Percentiles rank a stretch among this genome's conserved stretches.
These are phyloP conservation scores for Amblyopsis rosae DNA, from an alignment of 2,113 vertebrate genomes.

Conservation along the genomic window DNA sequence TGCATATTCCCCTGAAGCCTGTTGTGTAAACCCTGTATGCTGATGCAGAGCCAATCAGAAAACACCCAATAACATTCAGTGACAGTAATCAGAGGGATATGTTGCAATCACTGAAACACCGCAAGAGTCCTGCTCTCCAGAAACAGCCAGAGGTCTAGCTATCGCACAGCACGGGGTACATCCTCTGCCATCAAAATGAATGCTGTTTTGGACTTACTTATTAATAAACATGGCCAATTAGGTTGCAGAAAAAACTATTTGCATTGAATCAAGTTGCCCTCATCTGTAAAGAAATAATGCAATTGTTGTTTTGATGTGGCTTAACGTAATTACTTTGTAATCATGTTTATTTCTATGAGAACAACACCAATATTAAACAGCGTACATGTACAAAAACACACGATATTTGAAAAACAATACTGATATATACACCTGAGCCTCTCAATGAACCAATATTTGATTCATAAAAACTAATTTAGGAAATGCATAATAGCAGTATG, in stretches of 20 bases:
- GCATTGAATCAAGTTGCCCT: conserved; percentile 48
- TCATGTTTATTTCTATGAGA: conserved; percentile 20
- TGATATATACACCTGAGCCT: too few relatives aligned
- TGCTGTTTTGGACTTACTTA: conserved; percentile 61
- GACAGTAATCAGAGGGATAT: conserved; percentile 76
- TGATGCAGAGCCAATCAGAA: conserved; percentile 66
- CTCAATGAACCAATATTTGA: too few relatives aligned
- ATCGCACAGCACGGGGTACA: conserved; percentile 58
- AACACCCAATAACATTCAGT: conserved; percentile 69
- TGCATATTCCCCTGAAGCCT: conserved; percentile 70
- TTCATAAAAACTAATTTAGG: too few relatives aligned
- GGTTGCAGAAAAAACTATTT: conserved; percentile 62
- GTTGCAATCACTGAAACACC: conserved; percentile 76
- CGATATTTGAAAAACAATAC: too few relatives aligned
- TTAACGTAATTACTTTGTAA: conserved; percentile 13
- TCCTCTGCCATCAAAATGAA: conserved; percentile 68
- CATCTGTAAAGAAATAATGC: conserved; percentile 14
- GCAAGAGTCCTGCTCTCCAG: conserved; percentile 65
- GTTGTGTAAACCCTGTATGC: conserved; percentile 62
- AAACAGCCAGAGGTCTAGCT: conserved; percentile 63
- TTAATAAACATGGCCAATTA: conserved; percentile 74
- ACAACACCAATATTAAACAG: background rate
- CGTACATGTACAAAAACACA: background rate
- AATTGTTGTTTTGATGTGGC: conserved; percentile 34
- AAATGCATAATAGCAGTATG: background rate